phyloP scores from a whole-genome alignment of 1,140 invertebrate genomes.

The Mactra quadrangularis region DNA sequence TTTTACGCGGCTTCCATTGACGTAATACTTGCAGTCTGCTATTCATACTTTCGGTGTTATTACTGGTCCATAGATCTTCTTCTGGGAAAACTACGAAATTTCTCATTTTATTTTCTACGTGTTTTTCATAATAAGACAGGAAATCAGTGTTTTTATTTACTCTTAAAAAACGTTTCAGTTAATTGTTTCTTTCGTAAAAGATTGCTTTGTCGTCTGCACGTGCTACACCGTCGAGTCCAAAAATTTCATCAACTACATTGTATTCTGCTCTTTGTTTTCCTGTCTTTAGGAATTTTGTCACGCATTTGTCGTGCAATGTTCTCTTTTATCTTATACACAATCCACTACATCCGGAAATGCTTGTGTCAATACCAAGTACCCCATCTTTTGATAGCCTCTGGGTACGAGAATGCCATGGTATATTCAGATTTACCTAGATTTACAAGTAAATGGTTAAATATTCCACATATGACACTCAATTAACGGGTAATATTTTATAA shows the following conservation, averaged over 20 bases:
- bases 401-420: no score
- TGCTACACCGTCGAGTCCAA: conserved; percentile 37
- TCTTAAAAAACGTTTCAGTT: neutral
- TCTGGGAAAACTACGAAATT: neutral
- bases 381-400: no score
- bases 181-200: conserved; percentile 5
- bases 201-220: conserved; percentile 1
- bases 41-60: conserved; percentile 33
- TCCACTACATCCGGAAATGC: conserved; percentile 5
- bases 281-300: neutral
- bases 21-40: conserved; percentile 8
- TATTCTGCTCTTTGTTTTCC: conserved; percentile 5
- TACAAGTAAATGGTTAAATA: no score
- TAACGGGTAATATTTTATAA: no score
- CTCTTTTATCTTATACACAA: conserved; percentile 55
- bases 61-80: conserved; percentile 24
- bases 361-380: conserved; percentile 37
- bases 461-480: no score
- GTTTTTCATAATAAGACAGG: neutral
- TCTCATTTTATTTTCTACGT: conserved; percentile 23
- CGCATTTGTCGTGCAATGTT: conserved; percentile 38
- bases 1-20: neutral
- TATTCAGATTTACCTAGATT: no score
- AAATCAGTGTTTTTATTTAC: conserved; percentile 4
- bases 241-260: conserved; percentile 8